Evolutionary conservation across 2,797 vertebrate species (phyloP).

Genomic region (Melanotaenia parkinsoni): DNA sequence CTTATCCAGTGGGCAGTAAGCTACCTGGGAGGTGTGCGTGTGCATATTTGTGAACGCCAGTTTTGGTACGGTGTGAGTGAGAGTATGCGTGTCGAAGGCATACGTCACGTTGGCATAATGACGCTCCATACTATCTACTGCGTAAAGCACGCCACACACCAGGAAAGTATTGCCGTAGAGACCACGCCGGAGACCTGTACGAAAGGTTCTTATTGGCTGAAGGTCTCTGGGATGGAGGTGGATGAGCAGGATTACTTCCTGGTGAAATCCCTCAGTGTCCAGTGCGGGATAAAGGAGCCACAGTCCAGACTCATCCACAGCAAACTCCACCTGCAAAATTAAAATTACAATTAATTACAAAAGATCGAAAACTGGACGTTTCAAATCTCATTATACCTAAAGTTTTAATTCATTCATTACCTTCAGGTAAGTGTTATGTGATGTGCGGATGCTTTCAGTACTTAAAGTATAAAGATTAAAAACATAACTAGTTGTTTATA

Average conservation of each 20-base stretch:
- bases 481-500: not conserved
- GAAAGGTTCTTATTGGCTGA: conserved; percentile 89
- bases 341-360: not conserved
- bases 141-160: conserved; percentile 94
- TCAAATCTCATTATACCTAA: too few species aligned
- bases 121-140: conserved; percentile 89
- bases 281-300: conserved; percentile 94
- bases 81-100: conserved; percentile 94
- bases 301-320: conserved; percentile 92
- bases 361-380: not conserved
- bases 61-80: conserved; percentile 92
- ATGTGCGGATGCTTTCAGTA: not conserved
- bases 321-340: conserved; percentile 87
- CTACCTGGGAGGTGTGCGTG: conserved; percentile 89
- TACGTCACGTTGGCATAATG: conserved; percentile 92
- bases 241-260: conserved; percentile 92
- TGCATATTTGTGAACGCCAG: conserved; percentile 91
- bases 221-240: conserved; percentile 89
- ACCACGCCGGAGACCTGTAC: conserved; percentile 90
- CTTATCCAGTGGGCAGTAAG: conserved; percentile 93
- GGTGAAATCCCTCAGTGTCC: conserved; percentile 90
- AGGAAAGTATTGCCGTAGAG: conserved; percentile 93
- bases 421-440: not conserved
- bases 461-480: not conserved
- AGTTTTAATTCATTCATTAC: not conserved